These are phyloP conservation scores for Caenorhabditis plicata DNA, from an alignment of 2,888 invertebrate genomes.

Conservation along the genomic window DNA sequence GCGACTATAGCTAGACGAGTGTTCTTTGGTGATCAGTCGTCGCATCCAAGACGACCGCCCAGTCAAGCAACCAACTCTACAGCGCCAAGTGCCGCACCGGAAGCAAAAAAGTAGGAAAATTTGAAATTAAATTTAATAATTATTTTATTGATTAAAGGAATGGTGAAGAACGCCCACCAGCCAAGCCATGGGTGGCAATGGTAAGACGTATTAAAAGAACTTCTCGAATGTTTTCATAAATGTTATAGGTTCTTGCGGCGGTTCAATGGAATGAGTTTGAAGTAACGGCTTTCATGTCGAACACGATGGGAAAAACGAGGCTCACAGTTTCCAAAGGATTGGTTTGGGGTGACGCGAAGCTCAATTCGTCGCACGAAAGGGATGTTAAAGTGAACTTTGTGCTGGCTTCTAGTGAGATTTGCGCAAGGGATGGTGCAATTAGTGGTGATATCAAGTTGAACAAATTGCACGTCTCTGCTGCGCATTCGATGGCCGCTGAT, in stretches of 20 bases:
- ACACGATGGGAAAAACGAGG: slow-evolving; percentile 96
- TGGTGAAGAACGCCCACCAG: slow-evolving; percentile 6
- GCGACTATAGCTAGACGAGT: slow-evolving; percentile 78
- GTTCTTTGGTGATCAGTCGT: slow-evolving; percentile 80
- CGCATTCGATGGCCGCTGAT: slow-evolving; percentile 22
- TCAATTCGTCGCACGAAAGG: slow-evolving; percentile 50
- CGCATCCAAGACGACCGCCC: slow-evolving; percentile 12
- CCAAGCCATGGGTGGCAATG: slow-evolving; percentile 28
- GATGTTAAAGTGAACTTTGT: slow-evolving; percentile 45
- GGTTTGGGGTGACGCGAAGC: slow-evolving; percentile 41
- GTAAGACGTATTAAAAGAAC: not conserved
- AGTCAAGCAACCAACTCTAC: slow-evolving; percentile 23
- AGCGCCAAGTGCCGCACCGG: slow-evolving; percentile 70
- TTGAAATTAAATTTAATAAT: not conserved
- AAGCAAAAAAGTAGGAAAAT: not conserved
- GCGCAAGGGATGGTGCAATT: slow-evolving; percentile 95
- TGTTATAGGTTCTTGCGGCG: slow-evolving; percentile 81
- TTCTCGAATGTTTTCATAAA: too few species aligned
- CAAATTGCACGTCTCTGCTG: slow-evolving; percentile 16
- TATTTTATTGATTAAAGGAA: not conserved
- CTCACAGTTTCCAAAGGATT: slow-evolving; percentile 67
- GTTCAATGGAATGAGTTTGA: slow-evolving; percentile 93
- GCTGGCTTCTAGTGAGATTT: slow-evolving; percentile 78
- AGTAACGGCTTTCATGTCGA: slow-evolving; percentile 98
- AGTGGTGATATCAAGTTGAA: slow-evolving; percentile 80